These are phyloP conservation scores for Dicrostonyx torquatus DNA, from an alignment of 2,797 vertebrate genomes.

Conservation along the genomic window DNA sequence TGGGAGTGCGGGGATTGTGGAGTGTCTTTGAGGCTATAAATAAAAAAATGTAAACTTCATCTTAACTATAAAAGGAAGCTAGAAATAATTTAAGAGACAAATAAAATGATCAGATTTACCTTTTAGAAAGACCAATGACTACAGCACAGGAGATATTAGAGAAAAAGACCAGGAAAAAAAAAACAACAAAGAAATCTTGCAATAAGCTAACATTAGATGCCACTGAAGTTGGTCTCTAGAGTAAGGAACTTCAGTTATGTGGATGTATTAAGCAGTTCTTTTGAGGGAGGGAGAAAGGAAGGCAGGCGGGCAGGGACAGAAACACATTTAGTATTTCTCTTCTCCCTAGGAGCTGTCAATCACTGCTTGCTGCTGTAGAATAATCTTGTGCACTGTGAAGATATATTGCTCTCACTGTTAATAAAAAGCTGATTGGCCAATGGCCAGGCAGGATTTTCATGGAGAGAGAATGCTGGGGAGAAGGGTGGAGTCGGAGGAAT, in stretches of 20 bases:
- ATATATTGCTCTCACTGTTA: neutral
- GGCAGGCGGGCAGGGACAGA: neutral
- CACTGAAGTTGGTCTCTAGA: constrained; percentile 11
- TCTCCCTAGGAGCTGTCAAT: neutral
- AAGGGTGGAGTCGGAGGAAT: neutral
- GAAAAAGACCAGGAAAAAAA: constrained; percentile 11
- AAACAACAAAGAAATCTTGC: neutral
- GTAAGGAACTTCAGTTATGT: neutral
- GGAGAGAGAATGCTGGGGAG: neutral
- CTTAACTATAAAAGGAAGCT: constrained; percentile 38
- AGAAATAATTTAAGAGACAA: constrained; percentile 63
- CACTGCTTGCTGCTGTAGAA: neutral
- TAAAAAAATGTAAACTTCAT: constrained; percentile 28
- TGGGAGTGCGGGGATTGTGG: neutral
- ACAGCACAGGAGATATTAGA: neutral
- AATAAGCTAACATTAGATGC: constrained; percentile 16
- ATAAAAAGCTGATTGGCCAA: neutral
- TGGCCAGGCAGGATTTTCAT: neutral
- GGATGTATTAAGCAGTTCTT: constrained; percentile 16
- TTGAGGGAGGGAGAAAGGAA: neutral
- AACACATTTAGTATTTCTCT: constrained; percentile 23
- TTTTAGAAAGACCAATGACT: constrained; percentile 39
- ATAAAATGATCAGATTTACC: constrained; percentile 41
- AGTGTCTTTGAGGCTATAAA: neutral
- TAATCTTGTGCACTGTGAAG: neutral